These are phyloP conservation scores for Leptopilina boulardi DNA, from an alignment of 1,140 invertebrate genomes.

Conservation along the genomic window DNA sequence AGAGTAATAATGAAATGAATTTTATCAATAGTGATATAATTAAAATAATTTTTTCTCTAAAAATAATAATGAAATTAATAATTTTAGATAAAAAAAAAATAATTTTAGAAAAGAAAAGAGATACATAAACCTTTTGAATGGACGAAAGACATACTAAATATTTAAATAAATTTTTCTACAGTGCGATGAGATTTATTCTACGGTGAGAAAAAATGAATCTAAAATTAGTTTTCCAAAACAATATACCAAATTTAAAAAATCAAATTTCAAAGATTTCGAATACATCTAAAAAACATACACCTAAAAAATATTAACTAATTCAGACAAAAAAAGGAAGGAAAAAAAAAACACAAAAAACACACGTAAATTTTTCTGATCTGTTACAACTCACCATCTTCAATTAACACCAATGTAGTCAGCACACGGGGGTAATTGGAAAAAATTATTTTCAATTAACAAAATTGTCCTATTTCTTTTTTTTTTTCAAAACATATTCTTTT, in stretches of 20 bases:
- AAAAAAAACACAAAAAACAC: slow-evolving; percentile 60
- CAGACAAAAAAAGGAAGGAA: slow-evolving; percentile 41
- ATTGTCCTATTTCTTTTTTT: slow-evolving; percentile 48
- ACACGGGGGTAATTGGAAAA: slow-evolving; percentile 71
- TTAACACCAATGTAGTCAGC: slow-evolving; percentile 70
- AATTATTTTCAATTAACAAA: slow-evolving; percentile 65
- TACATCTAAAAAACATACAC: slow-evolving; percentile 25
- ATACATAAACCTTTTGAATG: neutral
- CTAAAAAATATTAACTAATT: slow-evolving; percentile 11
- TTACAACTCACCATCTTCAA: slow-evolving; percentile 72
- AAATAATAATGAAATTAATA: neutral
- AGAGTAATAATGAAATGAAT: neutral
- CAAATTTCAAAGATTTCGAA: neutral
- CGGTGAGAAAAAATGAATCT: slow-evolving; percentile 33
- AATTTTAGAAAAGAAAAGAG: neutral
- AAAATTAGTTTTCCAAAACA: slow-evolving; percentile 20
- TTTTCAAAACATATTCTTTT: slow-evolving; percentile 42
- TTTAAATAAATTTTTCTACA: neutral
- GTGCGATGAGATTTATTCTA: neutral
- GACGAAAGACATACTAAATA: neutral
- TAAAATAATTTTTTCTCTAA: too few relatives aligned
- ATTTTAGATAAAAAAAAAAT: neutral
- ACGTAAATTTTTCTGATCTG: slow-evolving; percentile 57
- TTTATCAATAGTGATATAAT: too few relatives aligned
- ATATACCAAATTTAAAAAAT: neutral